Evolutionary conservation across 2,113 vertebrate species (phyloP).

Genomic region (Ranitomeya imitator): DNA sequence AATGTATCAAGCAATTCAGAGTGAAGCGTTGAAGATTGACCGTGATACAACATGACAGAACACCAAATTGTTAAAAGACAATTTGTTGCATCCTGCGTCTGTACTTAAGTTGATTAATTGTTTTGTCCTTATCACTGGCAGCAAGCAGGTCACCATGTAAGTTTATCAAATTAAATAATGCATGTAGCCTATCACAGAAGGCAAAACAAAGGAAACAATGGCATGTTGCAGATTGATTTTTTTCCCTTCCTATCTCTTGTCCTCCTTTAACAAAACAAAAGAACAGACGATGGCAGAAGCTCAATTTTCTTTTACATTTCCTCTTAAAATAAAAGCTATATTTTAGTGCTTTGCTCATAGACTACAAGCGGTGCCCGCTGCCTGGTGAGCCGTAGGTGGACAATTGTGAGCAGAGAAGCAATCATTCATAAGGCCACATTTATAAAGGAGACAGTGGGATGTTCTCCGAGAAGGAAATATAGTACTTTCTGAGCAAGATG

Average conservation of each 20-base stretch:
- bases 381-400: background rate
- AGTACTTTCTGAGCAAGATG: background rate
- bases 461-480: conserved; percentile 19
- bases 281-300: conserved; percentile 7
- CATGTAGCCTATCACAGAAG: conserved; percentile 45
- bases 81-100: background rate
- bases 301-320: background rate
- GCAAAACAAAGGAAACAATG: conserved; percentile 46
- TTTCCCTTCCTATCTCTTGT: conserved; percentile 41
- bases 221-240: conserved; percentile 53
- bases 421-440: conserved; percentile 23
- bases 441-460: conserved; percentile 15
- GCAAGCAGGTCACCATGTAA: conserved; percentile 51
- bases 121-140: conserved; percentile 51
- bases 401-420: background rate
- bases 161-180: conserved; percentile 56
- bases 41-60: background rate
- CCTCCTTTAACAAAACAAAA: conserved; percentile 19
- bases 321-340: conserved; percentile 11
- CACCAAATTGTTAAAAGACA: background rate
- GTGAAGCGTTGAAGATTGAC: background rate
- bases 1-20: background rate
- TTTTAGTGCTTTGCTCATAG: background rate
- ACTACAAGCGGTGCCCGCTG: background rate
- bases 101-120: conserved; percentile 53